Conservation (phyloP, 2,888 invertebrate genomes). For the Trichacis sp. region DNA sequence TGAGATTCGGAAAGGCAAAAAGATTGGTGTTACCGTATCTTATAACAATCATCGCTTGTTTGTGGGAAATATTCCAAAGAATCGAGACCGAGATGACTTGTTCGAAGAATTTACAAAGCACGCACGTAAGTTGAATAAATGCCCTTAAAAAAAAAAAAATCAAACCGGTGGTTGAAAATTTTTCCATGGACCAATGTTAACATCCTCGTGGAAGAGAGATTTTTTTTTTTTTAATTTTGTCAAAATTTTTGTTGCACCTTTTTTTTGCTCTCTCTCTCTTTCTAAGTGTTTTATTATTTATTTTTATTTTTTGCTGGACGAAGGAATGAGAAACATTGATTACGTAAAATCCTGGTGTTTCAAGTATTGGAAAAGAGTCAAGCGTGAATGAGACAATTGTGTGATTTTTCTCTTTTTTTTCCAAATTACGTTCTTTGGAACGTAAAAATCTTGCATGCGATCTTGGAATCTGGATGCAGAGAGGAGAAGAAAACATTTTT, state of each 20-base stretch:
- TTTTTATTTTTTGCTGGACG: neutral
- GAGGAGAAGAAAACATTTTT: constrained; percentile 56
- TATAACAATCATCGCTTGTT: constrained; percentile 99
- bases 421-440: neutral
- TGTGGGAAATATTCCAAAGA: constrained; percentile 99
- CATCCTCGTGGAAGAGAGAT: constrained; percentile 17
- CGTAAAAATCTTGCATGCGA: constrained; percentile 56
- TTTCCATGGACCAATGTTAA: no score
- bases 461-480: constrained; percentile 63
- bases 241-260: neutral
- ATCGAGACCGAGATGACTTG: constrained; percentile 99
- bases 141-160: constrained; percentile 60
- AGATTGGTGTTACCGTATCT: constrained; percentile 99
- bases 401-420: neutral
- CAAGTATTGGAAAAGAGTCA: no score
- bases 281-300: neutral
- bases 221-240: constrained; percentile 6
- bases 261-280: neutral
- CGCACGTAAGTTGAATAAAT: constrained; percentile 91
- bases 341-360: no score
- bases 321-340: no score
- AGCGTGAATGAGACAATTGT: constrained; percentile 6
- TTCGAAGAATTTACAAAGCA: constrained; percentile 99
- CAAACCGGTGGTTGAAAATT: no score
- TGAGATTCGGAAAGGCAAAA: constrained; percentile 99